Evolutionary conservation across 2,797 vertebrate species (phyloP).

Genomic region (Champsocephalus gunnari): DNA sequence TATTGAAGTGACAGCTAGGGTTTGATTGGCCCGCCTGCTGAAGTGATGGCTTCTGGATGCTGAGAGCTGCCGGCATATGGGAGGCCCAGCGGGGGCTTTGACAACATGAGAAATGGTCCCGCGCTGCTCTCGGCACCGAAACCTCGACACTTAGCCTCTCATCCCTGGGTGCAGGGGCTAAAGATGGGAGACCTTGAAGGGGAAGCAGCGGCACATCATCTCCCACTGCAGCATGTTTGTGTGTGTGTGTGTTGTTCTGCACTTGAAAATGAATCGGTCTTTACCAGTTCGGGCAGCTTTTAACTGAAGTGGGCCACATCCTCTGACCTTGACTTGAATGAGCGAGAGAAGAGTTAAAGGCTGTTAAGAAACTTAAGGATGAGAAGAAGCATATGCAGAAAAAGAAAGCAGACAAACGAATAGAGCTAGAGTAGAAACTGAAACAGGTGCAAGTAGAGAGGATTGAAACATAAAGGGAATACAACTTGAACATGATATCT

Average conservation of each 20-base stretch:
- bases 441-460: constrained; percentile 5
- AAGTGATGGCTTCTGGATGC: constrained; percentile 72
- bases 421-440: neutral
- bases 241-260: constrained; percentile 30
- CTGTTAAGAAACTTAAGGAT: constrained; percentile 22
- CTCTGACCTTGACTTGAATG: constrained; percentile 59
- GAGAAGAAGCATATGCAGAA: constrained; percentile 9
- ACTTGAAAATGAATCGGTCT: constrained; percentile 36
- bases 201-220: constrained; percentile 36
- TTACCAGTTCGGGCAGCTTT: constrained; percentile 44
- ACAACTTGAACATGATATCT: constrained; percentile 21
- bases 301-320: constrained; percentile 52
- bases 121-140: constrained; percentile 49
- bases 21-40: constrained; percentile 81
- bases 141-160: constrained; percentile 67
- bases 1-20: constrained; percentile 73
- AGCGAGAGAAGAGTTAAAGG: constrained; percentile 39
- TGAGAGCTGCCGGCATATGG: constrained; percentile 75
- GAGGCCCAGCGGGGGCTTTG: constrained; percentile 74
- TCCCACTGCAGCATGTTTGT: constrained; percentile 19
- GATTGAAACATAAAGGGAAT: constrained; percentile 39
- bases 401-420: neutral
- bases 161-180: constrained; percentile 51
- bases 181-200: constrained; percentile 49
- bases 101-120: constrained; percentile 80